A percentile compares a stretch with the other conserved stretches of the same genome.
Conservation (phyloP, 2,113 vertebrate genomes). For the Bufo gargarizans region DNA sequence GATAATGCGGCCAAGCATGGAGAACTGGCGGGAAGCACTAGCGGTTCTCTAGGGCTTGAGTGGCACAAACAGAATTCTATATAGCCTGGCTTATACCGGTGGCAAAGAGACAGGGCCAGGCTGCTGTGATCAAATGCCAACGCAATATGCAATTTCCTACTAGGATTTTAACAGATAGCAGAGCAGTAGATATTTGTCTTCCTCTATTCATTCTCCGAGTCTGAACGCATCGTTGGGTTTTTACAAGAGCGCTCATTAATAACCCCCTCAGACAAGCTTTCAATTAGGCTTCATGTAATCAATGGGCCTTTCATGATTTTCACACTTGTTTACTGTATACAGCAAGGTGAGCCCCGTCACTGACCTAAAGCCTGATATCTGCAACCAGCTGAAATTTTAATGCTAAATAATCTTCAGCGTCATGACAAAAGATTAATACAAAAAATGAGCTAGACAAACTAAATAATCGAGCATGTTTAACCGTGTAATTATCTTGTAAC, state of each 20-base stretch:
- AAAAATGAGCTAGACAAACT: slow-evolving; percentile 1
- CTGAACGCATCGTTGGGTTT: slow-evolving; percentile 52
- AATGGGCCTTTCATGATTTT: slow-evolving; percentile 55
- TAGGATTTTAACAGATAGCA: slow-evolving; percentile 28
- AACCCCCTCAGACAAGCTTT: slow-evolving; percentile 53
- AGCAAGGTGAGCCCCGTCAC: slow-evolving; percentile 40
- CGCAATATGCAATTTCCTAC: neutral
- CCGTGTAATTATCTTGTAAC: slow-evolving; percentile 34
- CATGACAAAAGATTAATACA: slow-evolving; percentile 46
- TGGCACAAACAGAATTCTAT: neutral
- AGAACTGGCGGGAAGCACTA: neutral
- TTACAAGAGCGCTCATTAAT: slow-evolving; percentile 51
- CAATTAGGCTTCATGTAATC: slow-evolving; percentile 55
- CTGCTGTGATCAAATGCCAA: neutral
- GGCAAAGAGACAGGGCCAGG: neutral
- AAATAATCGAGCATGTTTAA: slow-evolving; percentile 45
- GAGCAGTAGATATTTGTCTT: slow-evolving; percentile 7
- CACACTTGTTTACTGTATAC: slow-evolving; percentile 53
- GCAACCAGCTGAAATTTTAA: slow-evolving; percentile 49
- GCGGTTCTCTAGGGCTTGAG: neutral
- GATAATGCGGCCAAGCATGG: neutral
- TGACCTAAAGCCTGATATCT: slow-evolving; percentile 53
- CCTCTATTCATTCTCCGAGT: slow-evolving; percentile 19
- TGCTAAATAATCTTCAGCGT: slow-evolving; percentile 45
- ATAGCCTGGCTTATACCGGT: neutral